A percentile compares a stretch with the other conserved stretches of the same genome.
These are phyloP conservation scores for Apotomis capreana DNA, from an alignment of 2,888 invertebrate species.

Conservation along the genomic window DNA sequence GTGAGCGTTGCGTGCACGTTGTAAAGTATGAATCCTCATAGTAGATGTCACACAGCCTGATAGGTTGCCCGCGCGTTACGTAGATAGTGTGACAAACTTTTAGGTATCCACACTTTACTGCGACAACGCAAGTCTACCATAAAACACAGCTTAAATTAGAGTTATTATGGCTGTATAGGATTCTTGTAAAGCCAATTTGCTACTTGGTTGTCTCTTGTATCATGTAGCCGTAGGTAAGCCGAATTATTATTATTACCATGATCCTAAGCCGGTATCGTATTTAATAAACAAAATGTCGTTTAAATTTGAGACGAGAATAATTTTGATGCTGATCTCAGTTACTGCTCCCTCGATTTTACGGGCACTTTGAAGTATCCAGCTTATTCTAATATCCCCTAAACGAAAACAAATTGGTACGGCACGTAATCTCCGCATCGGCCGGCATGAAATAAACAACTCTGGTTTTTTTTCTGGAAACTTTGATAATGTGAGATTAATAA, in stretches of 20 bases:
- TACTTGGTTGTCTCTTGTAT: too few species aligned
- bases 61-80: too few species aligned
- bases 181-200: too few species aligned
- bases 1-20: too few species aligned
- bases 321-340: background rate
- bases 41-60: too few species aligned
- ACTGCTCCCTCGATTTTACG: background rate
- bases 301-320: constrained; percentile 10
- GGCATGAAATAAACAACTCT: constrained; percentile 2
- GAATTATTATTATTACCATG: background rate
- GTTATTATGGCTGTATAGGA: too few species aligned
- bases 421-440: background rate
- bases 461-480: background rate
- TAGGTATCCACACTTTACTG: too few species aligned
- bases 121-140: too few species aligned
- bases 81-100: too few species aligned
- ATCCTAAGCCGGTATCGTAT: constrained; percentile 2
- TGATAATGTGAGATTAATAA: too few species aligned
- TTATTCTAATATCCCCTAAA: constrained; percentile 5
- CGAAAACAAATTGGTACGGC: constrained; percentile 2
- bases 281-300: constrained; percentile 17
- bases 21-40: too few species aligned
- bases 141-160: too few species aligned
- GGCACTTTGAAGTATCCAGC: constrained; percentile 10
- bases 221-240: background rate